phyloP scores from a whole-genome alignment of 2,797 vertebrate species.

The Morus bassanus region DNA sequence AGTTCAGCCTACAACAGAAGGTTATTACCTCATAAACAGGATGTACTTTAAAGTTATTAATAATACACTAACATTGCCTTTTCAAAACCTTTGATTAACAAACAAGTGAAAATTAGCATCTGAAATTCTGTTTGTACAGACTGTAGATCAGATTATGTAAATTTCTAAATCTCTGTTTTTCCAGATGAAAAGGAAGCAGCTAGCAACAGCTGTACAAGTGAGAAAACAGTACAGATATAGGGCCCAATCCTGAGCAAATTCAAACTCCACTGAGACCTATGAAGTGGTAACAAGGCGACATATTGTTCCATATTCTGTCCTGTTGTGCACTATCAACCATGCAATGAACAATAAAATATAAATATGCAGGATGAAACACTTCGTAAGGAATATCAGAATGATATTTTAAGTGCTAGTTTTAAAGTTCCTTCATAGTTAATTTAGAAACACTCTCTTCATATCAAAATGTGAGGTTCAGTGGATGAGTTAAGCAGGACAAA shows the following conservation, averaged over 20 bases:
- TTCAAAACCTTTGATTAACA: conserved; percentile 65
- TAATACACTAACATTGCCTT: conserved; percentile 59
- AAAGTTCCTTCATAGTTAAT: neutral
- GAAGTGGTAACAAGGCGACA: neutral
- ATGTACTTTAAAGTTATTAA: conserved; percentile 67
- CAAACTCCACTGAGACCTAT: neutral
- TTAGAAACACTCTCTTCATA: neutral
- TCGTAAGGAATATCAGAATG: neutral
- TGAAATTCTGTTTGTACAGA: conserved; percentile 62
- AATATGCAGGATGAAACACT: neutral
- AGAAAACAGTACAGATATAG: neutral
- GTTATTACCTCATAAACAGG: conserved; percentile 65
- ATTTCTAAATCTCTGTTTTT: conserved; percentile 50
- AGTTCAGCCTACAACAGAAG: conserved; percentile 50
- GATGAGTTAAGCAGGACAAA: neutral
- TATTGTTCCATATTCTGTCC: neutral
- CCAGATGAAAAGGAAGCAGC: conserved; percentile 16
- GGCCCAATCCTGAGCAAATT: neutral
- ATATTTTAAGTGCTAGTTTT: neutral
- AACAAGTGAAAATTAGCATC: conserved; percentile 63
- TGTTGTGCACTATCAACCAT: neutral
- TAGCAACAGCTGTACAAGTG: conserved; percentile 27
- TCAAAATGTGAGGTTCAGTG: neutral
- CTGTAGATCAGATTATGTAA: conserved; percentile 55
- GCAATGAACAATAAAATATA: neutral